phyloP scores from a whole-genome alignment of 2,113 vertebrate species.

The Tragelaphus buxtoni region DNA sequence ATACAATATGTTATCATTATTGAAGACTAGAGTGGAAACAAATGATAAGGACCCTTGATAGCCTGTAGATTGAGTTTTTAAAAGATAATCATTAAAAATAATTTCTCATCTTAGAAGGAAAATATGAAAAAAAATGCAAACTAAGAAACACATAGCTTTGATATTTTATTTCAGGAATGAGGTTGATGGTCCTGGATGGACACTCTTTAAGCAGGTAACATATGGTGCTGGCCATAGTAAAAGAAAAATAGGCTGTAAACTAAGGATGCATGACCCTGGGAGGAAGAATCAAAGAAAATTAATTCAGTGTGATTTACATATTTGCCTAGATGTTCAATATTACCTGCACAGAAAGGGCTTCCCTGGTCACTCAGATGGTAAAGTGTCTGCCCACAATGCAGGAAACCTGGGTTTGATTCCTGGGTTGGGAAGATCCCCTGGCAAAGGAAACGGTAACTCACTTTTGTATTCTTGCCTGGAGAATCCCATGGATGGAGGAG shows the following conservation, averaged over 20 bases:
- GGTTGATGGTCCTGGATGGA: background rate
- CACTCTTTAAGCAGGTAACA: background rate
- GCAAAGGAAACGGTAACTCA: background rate
- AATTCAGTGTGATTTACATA: fast-evolving
- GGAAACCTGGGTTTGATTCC: fast-evolving
- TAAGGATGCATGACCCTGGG: background rate
- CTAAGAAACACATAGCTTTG: background rate
- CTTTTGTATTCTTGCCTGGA: background rate
- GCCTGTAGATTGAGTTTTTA: background rate
- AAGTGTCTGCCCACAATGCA: fast-evolving
- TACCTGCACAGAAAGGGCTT: background rate
- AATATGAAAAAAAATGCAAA: background rate
- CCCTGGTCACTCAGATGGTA: background rate
- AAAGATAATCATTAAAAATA: background rate
- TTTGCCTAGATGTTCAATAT: background rate
- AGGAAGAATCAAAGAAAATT: background rate
- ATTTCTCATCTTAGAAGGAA: background rate
- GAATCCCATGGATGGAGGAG: background rate
- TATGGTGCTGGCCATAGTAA: background rate
- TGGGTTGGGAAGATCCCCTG: background rate
- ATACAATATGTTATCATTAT: background rate
- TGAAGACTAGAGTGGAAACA: background rate
- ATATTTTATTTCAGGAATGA: background rate
- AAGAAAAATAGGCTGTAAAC: background rate
- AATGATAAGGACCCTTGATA: background rate